Evolutionary conservation across 92 coral and sea anemone genomes (phyloP).

Genomic region (Virgularia gustaviana): DNA sequence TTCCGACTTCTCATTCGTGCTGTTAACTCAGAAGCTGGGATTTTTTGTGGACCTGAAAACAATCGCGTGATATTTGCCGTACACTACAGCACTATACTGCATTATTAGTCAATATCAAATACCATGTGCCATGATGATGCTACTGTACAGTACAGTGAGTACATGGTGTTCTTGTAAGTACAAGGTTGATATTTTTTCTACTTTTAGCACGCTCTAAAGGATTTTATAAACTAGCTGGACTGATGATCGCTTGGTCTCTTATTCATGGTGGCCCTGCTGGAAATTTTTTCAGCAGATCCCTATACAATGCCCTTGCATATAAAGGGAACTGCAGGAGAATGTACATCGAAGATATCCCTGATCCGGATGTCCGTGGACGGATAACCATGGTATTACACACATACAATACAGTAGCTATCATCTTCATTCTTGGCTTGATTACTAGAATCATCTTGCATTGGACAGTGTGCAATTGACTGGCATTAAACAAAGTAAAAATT

Average conservation of each 20-base stretch:
- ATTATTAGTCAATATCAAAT: neutral
- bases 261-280: conserved; percentile 28
- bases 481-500: no score
- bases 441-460: no score
- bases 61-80: conserved; percentile 1
- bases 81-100: neutral
- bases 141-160: neutral
- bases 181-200: no score
- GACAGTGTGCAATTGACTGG: no score
- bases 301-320: neutral
- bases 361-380: neutral
- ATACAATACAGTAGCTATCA: no score
- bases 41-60: conserved; percentile 28
- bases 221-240: conserved; percentile 4
- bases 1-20: conserved; percentile 8
- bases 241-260: conserved; percentile 18
- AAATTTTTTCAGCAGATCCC: conserved; percentile 2
- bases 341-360: neutral
- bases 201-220: conserved; percentile 5
- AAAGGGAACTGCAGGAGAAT: neutral
- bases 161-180: no score
- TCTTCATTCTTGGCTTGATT: no score
- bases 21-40: conserved; percentile 1
- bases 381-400: no score
- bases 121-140: neutral